Evolutionary conservation across 2,888 invertebrate genomes (phyloP).

Genomic region (Sphaerophoria taeniata): DNA sequence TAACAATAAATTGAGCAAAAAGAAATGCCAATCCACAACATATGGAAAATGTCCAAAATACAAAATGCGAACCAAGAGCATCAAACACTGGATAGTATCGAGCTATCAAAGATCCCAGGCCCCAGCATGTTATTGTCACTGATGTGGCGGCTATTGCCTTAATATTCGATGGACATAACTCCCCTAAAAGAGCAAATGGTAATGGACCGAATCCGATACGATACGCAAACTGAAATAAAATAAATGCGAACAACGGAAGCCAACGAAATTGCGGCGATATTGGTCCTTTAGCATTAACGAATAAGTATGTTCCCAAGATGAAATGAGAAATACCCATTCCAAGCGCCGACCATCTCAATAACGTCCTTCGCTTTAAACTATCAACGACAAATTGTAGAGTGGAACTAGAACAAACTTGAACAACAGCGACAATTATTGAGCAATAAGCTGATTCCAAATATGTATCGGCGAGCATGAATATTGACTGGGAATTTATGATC

Average conservation of each 20-base stretch:
- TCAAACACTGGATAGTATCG: constrained; percentile 87
- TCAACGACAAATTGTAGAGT: constrained; percentile 91
- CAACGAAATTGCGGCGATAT: constrained; percentile 85
- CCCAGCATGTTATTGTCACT: constrained; percentile 91
- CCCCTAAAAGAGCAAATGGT: constrained; percentile 92
- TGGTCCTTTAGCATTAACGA: constrained; percentile 82
- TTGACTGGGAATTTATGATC: constrained; percentile 89
- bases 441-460: constrained; percentile 86
- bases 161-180: constrained; percentile 91
- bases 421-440: constrained; percentile 88
- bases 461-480: constrained; percentile 85
- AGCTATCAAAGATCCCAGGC: constrained; percentile 89
- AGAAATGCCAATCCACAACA: constrained; percentile 86
- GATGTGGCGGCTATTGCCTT: constrained; percentile 89
- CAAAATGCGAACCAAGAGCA: constrained; percentile 86
- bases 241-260: constrained; percentile 88
- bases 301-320: constrained; percentile 86
- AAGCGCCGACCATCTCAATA: constrained; percentile 88
- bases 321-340: constrained; percentile 87
- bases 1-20: constrained; percentile 89
- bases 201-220: constrained; percentile 90
- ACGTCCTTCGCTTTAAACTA: constrained; percentile 88
- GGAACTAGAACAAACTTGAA: constrained; percentile 89
- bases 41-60: constrained; percentile 89
- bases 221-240: constrained; percentile 89